Base-by-base conservation (phyloP, 30 jellyfish, hydroid and myxozoan genomes). In the Turritopsis dohrnii region DNA sequence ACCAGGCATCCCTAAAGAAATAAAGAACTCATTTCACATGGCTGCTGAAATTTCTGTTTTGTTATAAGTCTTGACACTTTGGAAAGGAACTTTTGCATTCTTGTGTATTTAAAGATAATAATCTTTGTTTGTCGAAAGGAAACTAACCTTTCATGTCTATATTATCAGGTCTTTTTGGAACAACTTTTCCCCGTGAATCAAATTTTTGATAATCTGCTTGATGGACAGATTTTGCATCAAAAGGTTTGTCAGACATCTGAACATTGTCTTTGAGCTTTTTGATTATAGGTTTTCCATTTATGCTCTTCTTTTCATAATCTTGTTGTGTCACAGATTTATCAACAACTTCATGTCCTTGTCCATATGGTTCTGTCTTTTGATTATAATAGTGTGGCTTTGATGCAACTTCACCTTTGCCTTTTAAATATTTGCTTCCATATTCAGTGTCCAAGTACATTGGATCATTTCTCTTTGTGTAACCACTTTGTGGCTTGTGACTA, bases 381-480 rank as follows among this genome's bases (percentile, higher is more conserved):
- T 74, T 74, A 21, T n/a, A 24, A 29, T 74, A 74, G 53, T 74
- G 19, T 13, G 83, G 83, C 24, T n/a, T 21, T 9, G 83, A 71
- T n/a, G 53, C 53, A 41, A 23, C 65, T 74, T 74, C 65, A 23
- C 83, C 83, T 30, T 74, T 74, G 19, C 83, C 83, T 74, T 26
- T 24, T 74, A 74, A 19, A 41, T 74, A 74, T 74, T 74, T 74
- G 9, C 71, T 74, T 7, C 83, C 83, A 74, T 74, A 74, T 29
- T 74, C 83, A 16, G 83, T 74, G 60, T 52, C 41, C 83, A 74
- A 30, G 24, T 74, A 28, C 83, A 74, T 74, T 16, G 83, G 83
- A 21, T 26, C 83, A 23, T 29, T 30, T 24, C 65, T 74, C 65
- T 74, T 74, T 13, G 41, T 52, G 83, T 74, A 74, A 8, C 24